Evolutionary conservation across 2,113 vertebrate species (phyloP).

Genomic region (Phyllostomus hastatus): DNA sequence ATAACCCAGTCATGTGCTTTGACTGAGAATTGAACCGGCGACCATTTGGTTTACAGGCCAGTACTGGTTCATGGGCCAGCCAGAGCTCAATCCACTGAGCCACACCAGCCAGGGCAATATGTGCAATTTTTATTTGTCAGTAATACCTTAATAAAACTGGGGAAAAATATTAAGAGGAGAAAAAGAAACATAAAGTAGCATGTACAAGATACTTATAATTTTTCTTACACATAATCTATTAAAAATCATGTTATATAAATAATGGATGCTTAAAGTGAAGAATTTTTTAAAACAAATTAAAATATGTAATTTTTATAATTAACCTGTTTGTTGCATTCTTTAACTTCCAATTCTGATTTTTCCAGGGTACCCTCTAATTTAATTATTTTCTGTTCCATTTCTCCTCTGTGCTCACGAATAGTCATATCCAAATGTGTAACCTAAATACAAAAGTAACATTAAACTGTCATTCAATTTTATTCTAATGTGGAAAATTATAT

Average conservation of each 20-base stretch:
- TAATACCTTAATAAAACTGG: not conserved
- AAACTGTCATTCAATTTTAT: not conserved
- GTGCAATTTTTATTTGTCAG: not conserved
- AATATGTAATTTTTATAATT: slow-evolving; percentile 44
- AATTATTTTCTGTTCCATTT: slow-evolving; percentile 92
- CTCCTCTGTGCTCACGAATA: slow-evolving; percentile 90
- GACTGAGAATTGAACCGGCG: too few relatives aligned
- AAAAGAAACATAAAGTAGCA: slow-evolving; percentile 6
- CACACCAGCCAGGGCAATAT: not conserved
- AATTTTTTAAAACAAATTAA: slow-evolving; percentile 14
- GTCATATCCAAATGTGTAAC: slow-evolving; percentile 91
- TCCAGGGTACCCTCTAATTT: slow-evolving; percentile 86
- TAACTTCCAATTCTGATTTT: slow-evolving; percentile 85
- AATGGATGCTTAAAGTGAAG: not conserved
- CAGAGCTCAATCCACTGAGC: too few relatives aligned
- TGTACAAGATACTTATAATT: not conserved
- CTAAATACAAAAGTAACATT: slow-evolving; percentile 78
- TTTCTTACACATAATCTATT: not conserved
- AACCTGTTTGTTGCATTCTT: slow-evolving; percentile 87
- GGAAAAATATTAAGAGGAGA: not conserved
- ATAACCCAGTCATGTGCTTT: too few relatives aligned
- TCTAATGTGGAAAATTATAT: not conserved
- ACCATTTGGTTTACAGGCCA: too few relatives aligned
- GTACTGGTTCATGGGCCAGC: too few relatives aligned
- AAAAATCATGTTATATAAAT: not conserved